Evolutionary conservation across 1,140 invertebrate species (phyloP), one percentile per base, ranked within the genome.

Genomic region (Colletes gigas): DNA sequence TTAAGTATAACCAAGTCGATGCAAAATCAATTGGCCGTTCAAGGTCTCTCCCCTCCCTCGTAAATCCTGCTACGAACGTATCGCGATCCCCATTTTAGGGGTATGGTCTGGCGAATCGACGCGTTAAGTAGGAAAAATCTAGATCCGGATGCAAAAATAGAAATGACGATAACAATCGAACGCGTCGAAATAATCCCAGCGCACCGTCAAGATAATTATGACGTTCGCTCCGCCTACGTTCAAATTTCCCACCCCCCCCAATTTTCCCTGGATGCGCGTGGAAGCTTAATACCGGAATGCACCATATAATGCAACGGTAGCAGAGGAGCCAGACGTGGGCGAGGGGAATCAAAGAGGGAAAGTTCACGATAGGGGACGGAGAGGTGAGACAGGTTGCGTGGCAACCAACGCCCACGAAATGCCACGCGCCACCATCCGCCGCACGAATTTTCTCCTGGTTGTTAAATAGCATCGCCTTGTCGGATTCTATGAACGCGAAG

Each of bases 381-480:
- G 80, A 82, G 73, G 72, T 77, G 65, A 79, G 69, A 86, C 76
- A 78, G 83, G 91, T 91, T 89, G 90, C 90, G 76, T 86, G 86
- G 90, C 90, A 92, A 91, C 90, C 84, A 73, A 89, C 90, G 87
- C 91, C 91, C 90, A 91, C 91, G 73, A 76, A 75, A 52, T 81
- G 89, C 85, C 90, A 91, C 89, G 90, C 85, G 91, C 85, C 85
- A 50, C 72, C 68, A 54, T 52, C 57, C 55, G 74, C 69, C 68
- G 63, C 19, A 55, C 52, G 77, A 71, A 19, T 59, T 50, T 54
- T 47, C 21, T 73, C 44, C 39, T 21, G 47, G 55, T 15, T 14
- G 15, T 30, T 30, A 30, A 30, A 7, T 21, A 19, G 8, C 67
- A 17, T 21, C 47, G 30, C 59, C 8, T 21, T 21, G 17, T 50